Evolutionary conservation across 2,797 vertebrate genomes (phyloP).

Genomic region (Tadarida brasiliensis): DNA sequence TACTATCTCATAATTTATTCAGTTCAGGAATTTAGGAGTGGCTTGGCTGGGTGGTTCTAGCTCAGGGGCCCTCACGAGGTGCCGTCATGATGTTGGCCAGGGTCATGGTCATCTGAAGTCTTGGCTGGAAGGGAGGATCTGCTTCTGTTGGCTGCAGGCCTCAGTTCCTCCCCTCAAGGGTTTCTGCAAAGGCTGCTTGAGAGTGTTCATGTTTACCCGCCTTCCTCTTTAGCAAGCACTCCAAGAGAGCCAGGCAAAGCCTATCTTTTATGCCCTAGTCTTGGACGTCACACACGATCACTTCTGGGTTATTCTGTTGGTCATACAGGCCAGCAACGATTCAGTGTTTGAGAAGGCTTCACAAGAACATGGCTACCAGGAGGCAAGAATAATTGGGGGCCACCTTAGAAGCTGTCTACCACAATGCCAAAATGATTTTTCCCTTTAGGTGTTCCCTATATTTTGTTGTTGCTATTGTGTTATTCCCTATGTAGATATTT

Average conservation of each 20-base stretch:
- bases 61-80: neutral
- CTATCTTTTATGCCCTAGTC: neutral
- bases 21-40: neutral
- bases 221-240: neutral
- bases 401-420: neutral
- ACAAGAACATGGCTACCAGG: neutral
- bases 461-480: neutral
- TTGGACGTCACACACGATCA: neutral
- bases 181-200: neutral
- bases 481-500: neutral
- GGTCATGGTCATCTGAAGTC: rapidly evolving
- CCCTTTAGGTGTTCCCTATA: neutral
- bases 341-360: neutral
- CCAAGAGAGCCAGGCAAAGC: neutral
- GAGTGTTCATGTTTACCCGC: rapidly evolving
- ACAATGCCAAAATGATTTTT: neutral
- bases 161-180: rapidly evolving
- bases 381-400: neutral
- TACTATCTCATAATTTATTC: neutral
- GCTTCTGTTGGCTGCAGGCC: neutral
- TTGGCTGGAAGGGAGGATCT: neutral
- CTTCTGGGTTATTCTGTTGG: too few species aligned
- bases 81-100: neutral
- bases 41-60: neutral
- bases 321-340: neutral